A percentile compares a stretch with the other conserved stretches of the same genome.
Conservation (phyloP, 1,140 invertebrate species). For the Drosophila ohnishii region DNA sequence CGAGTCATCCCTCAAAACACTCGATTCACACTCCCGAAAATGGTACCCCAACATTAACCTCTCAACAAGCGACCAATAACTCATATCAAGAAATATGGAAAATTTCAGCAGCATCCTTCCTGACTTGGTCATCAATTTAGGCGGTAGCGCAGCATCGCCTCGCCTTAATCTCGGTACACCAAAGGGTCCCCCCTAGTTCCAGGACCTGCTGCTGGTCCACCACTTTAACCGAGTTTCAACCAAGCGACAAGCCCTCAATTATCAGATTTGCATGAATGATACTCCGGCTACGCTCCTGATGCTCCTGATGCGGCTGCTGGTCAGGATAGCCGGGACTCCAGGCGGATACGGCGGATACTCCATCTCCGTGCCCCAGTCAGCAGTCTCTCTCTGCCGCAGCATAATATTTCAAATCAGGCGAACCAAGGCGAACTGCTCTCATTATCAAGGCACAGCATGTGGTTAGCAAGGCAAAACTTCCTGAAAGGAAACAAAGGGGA, state of each 20-base stretch:
- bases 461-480: conserved; percentile 73
- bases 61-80: conserved; percentile 47
- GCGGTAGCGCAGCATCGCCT: conserved; percentile 23
- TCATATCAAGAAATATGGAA: conserved; percentile 63
- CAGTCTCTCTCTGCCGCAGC: conserved; percentile 51
- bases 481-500: conserved; percentile 50
- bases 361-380: conserved; percentile 13
- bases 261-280: conserved; percentile 80
- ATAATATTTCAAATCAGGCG: conserved; percentile 80
- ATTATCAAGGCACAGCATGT: conserved; percentile 81
- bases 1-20: conserved; percentile 12
- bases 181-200: conserved; percentile 33
- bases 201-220: conserved; percentile 14
- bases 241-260: conserved; percentile 78
- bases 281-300: conserved; percentile 36
- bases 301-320: conserved; percentile 36
- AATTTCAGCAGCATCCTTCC: conserved; percentile 54
- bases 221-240: conserved; percentile 72
- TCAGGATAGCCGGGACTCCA: conserved; percentile 17
- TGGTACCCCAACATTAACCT: conserved; percentile 42
- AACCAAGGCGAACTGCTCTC: conserved; percentile 66
- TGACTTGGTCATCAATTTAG: conserved; percentile 65
- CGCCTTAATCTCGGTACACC: conserved; percentile 61
- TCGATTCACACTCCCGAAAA: conserved; percentile 11
- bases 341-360: conserved; percentile 32